Percentiles rank a stretch among this genome's conserved stretches.
phyloP scores from a whole-genome alignment of 2,113 vertebrate genomes.

The Trogon surrucura region DNA sequence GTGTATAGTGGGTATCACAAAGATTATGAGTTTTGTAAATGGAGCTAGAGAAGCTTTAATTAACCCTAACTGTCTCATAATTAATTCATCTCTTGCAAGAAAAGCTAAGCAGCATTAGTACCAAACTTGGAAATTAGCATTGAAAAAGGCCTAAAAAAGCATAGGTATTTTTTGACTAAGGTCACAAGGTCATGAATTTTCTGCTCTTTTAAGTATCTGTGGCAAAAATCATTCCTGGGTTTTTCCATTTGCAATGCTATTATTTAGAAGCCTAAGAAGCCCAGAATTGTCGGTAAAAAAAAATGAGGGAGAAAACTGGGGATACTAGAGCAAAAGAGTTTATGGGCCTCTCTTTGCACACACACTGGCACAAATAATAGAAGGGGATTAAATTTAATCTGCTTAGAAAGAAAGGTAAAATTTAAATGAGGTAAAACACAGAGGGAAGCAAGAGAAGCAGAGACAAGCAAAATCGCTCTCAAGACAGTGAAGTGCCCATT shows the following conservation, averaged over 20 bases:
- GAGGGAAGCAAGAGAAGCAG: background rate
- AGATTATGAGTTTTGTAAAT: background rate
- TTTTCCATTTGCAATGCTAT: background rate
- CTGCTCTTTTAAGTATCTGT: background rate
- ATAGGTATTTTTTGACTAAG: background rate
- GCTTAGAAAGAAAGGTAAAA: slow-evolving; percentile 10
- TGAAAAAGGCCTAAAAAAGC: background rate
- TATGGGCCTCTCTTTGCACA: background rate
- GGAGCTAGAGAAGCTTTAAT: background rate
- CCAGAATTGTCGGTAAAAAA: background rate
- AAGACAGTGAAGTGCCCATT: background rate
- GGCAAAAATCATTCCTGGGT: background rate
- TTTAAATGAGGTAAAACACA: slow-evolving; percentile 32
- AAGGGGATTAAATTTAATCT: slow-evolving; percentile 28
- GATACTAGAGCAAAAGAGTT: background rate
- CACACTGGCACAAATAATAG: background rate
- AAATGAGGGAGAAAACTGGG: background rate
- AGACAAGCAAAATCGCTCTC: slow-evolving; percentile 3
- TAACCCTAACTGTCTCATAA: background rate
- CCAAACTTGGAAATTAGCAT: background rate
- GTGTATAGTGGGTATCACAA: background rate
- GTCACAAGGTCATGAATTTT: background rate
- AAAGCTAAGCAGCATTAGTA: background rate
- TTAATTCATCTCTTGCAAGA: background rate
- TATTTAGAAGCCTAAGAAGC: background rate